Evolutionary conservation across 2,888 invertebrate genomes (phyloP).

Genomic region (Macaria notata): DNA sequence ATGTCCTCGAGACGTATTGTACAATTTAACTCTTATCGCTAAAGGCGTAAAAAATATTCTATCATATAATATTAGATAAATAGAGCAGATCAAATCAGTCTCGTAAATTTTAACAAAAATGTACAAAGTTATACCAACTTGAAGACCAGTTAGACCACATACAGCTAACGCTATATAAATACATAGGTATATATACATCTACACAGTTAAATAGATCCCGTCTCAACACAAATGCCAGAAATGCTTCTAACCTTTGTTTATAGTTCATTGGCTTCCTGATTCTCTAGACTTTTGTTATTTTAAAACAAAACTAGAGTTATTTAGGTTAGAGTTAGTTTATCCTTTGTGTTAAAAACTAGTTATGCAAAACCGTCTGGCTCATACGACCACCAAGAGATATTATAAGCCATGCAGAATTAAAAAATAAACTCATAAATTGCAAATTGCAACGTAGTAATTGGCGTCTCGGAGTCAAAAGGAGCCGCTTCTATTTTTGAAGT

Average conservation of each 20-base stretch:
- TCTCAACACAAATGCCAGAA: constrained; percentile 4
- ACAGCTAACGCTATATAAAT: no score
- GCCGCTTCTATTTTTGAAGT: constrained; percentile 53
- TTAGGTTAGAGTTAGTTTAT: constrained; percentile 28
- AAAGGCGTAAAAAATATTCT: no score
- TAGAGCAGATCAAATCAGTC: no score
- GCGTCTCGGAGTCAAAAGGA: constrained; percentile 46
- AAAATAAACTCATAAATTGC: constrained; percentile 40
- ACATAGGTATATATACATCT: no score
- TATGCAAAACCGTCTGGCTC: constrained; percentile 28
- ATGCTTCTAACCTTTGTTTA: constrained; percentile 26
- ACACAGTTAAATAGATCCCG: constrained; percentile 1
- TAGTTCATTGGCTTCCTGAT: constrained; percentile 35
- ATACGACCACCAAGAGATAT: constrained; percentile 32
- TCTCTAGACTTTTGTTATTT: constrained; percentile 27
- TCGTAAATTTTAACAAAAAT: no score
- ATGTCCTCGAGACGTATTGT: no score
- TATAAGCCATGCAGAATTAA: constrained; percentile 33
- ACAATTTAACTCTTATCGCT: no score
- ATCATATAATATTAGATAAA: no score
- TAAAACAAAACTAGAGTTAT: constrained; percentile 25
- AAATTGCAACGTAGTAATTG: constrained; percentile 43
- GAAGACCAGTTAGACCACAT: no score
- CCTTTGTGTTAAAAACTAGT: constrained; percentile 34
- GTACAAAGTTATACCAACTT: no score